Evolutionary conservation across 2,113 vertebrate species (phyloP).

Genomic region (Notothenia coriiceps): DNA sequence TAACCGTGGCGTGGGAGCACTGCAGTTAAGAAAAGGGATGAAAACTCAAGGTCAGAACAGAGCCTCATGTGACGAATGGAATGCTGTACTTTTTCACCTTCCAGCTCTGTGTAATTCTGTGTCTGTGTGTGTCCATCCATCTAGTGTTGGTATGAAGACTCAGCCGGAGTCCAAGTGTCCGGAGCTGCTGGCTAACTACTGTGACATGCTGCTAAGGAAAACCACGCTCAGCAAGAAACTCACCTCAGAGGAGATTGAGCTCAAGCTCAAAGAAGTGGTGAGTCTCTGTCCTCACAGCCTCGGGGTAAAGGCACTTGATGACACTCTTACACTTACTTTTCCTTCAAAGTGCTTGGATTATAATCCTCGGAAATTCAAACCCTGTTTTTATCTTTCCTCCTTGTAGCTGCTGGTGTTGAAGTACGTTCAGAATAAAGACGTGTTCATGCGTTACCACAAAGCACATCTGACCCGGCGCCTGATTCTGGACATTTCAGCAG

Average conservation of each 20-base stretch:
- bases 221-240: slow-evolving; percentile 98
- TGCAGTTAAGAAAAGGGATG: too few species aligned
- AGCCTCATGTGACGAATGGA: too few species aligned
- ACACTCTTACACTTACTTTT: neutral
- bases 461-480: slow-evolving; percentile 95
- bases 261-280: slow-evolving; percentile 99
- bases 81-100: too few species aligned
- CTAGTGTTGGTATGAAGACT: slow-evolving; percentile 93
- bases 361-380: too few species aligned
- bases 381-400: neutral
- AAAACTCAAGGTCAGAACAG: too few species aligned
- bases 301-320: too few species aligned
- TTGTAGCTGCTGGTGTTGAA: slow-evolving; percentile 91
- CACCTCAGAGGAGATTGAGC: slow-evolving; percentile 97
- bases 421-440: slow-evolving; percentile 98
- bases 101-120: neutral
- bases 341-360: too few species aligned
- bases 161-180: slow-evolving; percentile 98
- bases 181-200: slow-evolving; percentile 98
- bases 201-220: slow-evolving; percentile 98
- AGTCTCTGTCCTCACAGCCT: slow-evolving; percentile 22
- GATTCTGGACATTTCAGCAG: slow-evolving; percentile 97
- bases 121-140: neutral
- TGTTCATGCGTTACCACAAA: slow-evolving; percentile 99
- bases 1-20: too few species aligned